These are phyloP conservation scores for Gobiocypris rarus DNA, from an alignment of 2,113 vertebrate species.

Conservation along the genomic window DNA sequence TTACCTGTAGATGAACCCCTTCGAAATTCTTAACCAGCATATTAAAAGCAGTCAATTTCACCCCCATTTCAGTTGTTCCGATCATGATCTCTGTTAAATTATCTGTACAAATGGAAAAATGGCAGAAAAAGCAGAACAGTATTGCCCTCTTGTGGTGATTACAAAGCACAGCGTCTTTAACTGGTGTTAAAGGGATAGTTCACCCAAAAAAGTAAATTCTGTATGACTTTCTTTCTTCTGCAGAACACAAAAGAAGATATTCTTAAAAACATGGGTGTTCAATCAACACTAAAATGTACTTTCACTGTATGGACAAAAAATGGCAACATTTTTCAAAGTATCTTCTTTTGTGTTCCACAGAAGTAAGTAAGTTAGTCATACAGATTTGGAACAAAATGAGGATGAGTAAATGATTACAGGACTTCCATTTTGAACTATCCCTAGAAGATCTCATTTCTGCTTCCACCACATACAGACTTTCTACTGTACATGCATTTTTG, in stretches of 20 bases:
- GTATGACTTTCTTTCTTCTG: background rate
- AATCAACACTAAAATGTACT: background rate
- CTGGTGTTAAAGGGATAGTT: background rate
- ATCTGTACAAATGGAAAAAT: background rate
- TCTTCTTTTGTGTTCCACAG: background rate
- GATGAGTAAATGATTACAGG: background rate
- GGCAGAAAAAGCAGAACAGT: background rate
- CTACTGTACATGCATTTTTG: background rate
- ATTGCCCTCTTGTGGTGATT: constrained; percentile 37
- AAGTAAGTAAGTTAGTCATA: too few relatives aligned
- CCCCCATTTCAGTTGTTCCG: background rate
- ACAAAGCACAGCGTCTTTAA: background rate
- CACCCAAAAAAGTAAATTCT: background rate
- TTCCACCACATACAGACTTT: background rate
- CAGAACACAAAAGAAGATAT: background rate
- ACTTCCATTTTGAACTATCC: background rate
- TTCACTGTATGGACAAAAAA: background rate
- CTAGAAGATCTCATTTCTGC: background rate
- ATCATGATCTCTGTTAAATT: constrained; percentile 20
- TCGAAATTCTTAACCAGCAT: constrained; percentile 17
- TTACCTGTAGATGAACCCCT: constrained; percentile 8
- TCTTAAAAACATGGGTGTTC: background rate
- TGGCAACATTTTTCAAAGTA: background rate
- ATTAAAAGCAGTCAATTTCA: constrained; percentile 1
- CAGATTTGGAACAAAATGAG: background rate